These are phyloP conservation scores for Creontiades dilutus DNA, from an alignment of 2,888 invertebrate species.

Conservation along the genomic window DNA sequence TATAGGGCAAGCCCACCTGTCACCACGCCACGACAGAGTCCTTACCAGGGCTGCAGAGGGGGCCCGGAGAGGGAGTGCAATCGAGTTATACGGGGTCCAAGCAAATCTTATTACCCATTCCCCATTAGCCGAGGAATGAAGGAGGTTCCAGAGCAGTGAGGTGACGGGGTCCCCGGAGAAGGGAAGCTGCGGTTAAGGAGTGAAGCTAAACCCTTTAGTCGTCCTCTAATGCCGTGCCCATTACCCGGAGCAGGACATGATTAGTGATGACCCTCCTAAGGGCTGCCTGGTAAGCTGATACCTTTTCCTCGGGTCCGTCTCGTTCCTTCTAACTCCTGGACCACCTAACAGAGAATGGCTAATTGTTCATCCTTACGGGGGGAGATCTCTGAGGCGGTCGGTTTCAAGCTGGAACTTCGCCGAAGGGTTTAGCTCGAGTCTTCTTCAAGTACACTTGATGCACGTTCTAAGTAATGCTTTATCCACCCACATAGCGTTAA, in stretches of 20 bases:
- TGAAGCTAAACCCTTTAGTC: slow-evolving; percentile 71
- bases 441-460: too few relatives aligned
- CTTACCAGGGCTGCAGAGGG: slow-evolving; percentile 47
- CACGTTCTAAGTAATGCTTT: too few relatives aligned
- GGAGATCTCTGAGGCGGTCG: neutral
- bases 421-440: neutral
- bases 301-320: slow-evolving; percentile 42
- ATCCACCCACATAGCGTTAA: too few relatives aligned
- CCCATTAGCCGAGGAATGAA: slow-evolving; percentile 73
- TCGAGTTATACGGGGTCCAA: slow-evolving; percentile 73
- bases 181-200: slow-evolving; percentile 69
- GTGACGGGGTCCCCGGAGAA: slow-evolving; percentile 43
- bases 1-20: slow-evolving; percentile 67
- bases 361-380: slow-evolving; percentile 36
- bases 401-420: neutral
- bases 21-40: slow-evolving; percentile 67
- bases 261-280: slow-evolving; percentile 64
- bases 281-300: slow-evolving; percentile 59
- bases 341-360: slow-evolving; percentile 56
- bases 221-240: slow-evolving; percentile 69
- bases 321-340: slow-evolving; percentile 22
- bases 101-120: slow-evolving; percentile 75
- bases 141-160: slow-evolving; percentile 40
- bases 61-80: slow-evolving; percentile 57
- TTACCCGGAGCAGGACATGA: slow-evolving; percentile 66